Percentiles rank a stretch among this genome's conserved stretches.
phyloP scores from a whole-genome alignment of 2,888 invertebrate genomes.

The Rotaria socialis region DNA sequence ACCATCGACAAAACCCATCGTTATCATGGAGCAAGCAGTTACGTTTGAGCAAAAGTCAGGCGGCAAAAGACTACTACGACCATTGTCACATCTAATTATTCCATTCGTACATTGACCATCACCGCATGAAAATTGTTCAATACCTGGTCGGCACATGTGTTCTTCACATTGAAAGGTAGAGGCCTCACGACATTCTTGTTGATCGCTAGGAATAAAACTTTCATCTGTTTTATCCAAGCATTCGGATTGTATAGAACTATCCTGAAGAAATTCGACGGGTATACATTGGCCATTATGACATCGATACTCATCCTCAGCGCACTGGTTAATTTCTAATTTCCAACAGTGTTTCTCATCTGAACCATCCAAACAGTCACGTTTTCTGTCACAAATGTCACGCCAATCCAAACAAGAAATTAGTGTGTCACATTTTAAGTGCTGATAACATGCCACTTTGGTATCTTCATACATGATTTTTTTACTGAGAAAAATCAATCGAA shows the following conservation, averaged over 20 bases:
- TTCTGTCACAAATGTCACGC: not conserved
- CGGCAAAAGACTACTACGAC: not conserved
- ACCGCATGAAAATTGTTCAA: not conserved
- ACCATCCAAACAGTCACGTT: not conserved
- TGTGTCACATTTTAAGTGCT: not conserved
- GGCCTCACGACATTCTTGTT: accelerated
- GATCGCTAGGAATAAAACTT: not conserved
- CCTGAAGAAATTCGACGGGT: not conserved
- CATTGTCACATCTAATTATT: not conserved
- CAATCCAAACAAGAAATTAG: not conserved
- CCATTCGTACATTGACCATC: not conserved
- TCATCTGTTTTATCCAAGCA: not conserved
- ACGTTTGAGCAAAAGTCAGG: not conserved
- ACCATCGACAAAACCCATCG: not conserved
- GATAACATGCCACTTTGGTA: not conserved
- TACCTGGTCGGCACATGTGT: not conserved
- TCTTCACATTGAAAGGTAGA: not conserved
- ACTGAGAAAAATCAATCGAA: accelerated
- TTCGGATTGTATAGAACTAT: not conserved
- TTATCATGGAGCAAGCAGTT: not conserved
- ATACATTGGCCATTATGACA: not conserved
- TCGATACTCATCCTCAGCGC: not conserved
- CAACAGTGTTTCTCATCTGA: not conserved
- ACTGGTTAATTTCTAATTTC: not conserved
- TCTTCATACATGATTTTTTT: accelerated